These are phyloP conservation scores for Callithrix jacchus DNA, from an alignment of 2,113 vertebrate genomes.

Conservation along the genomic window DNA sequence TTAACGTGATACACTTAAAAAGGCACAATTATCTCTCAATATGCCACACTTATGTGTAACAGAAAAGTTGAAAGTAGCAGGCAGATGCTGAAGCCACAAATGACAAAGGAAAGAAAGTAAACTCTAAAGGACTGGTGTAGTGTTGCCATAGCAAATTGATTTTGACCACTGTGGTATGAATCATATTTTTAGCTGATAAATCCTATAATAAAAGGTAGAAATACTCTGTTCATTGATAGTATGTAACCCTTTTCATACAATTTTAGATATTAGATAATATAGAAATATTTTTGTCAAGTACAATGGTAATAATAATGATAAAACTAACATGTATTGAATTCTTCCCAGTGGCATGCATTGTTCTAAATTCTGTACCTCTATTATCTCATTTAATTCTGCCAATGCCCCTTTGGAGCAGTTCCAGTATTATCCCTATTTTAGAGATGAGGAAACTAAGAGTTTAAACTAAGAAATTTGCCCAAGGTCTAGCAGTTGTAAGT, in stretches of 20 bases:
- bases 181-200: conserved; percentile 7
- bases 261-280: neutral
- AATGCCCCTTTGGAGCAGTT: neutral
- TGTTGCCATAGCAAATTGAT: neutral
- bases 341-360: neutral
- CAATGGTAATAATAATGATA: neutral
- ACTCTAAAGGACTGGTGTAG: neutral
- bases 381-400: neutral
- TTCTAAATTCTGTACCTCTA: neutral
- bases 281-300: neutral
- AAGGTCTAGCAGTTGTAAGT: neutral
- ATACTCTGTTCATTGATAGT: neutral
- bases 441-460: neutral
- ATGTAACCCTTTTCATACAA: neutral
- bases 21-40: neutral
- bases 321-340: neutral
- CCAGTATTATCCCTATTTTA: neutral
- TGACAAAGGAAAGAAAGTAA: neutral
- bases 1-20: neutral
- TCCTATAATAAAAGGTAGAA: neutral
- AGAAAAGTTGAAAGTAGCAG: neutral
- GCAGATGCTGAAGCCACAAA: neutral
- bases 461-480: neutral
- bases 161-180: neutral
- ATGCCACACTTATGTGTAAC: neutral